Evolutionary conservation across 2,888 invertebrate species (phyloP).

Genomic region (Molanna angustata): DNA sequence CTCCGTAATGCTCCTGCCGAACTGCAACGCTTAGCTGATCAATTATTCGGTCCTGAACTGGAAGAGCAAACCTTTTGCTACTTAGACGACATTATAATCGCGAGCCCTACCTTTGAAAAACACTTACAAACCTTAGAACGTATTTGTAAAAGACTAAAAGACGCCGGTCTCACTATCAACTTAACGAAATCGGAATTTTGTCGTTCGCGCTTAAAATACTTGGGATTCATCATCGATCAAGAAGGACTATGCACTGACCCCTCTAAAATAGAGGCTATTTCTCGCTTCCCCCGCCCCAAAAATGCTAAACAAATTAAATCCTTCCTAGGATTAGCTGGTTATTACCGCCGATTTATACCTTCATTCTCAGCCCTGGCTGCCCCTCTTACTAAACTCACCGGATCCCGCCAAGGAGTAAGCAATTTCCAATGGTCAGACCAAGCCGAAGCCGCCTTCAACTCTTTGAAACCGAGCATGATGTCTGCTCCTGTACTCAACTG

Average conservation of each 20-base stretch:
- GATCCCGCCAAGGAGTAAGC: slow-evolving; percentile 20
- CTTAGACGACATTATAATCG: neutral
- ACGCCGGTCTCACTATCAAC: neutral
- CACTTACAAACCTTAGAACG: too few species aligned
- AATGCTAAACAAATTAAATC: slow-evolving; percentile 20
- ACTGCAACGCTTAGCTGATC: neutral
- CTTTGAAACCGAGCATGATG: slow-evolving; percentile 9
- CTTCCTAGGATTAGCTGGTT: slow-evolving; percentile 18
- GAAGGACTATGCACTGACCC: slow-evolving; percentile 30
- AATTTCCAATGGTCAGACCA: slow-evolving; percentile 10
- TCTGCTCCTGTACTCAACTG: slow-evolving; percentile 22
- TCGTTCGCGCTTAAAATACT: neutral
- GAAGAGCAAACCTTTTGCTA: neutral
- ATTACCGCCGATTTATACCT: slow-evolving; percentile 17
- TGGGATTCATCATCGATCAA: slow-evolving; percentile 6
- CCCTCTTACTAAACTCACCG: slow-evolving; percentile 11
- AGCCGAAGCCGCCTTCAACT: slow-evolving; percentile 10
- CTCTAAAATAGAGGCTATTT: slow-evolving; percentile 17
- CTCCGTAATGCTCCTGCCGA: neutral
- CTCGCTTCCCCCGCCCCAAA: slow-evolving; percentile 18
- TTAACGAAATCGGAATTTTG: neutral
- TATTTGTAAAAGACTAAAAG: too few species aligned
- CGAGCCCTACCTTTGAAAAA: too few species aligned
- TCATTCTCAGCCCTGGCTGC: slow-evolving; percentile 1
- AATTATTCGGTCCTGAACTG: neutral